These are phyloP conservation scores for Zaprionus ghesquierei DNA, from an alignment of 1,140 invertebrate genomes.

Conservation along the genomic window DNA sequence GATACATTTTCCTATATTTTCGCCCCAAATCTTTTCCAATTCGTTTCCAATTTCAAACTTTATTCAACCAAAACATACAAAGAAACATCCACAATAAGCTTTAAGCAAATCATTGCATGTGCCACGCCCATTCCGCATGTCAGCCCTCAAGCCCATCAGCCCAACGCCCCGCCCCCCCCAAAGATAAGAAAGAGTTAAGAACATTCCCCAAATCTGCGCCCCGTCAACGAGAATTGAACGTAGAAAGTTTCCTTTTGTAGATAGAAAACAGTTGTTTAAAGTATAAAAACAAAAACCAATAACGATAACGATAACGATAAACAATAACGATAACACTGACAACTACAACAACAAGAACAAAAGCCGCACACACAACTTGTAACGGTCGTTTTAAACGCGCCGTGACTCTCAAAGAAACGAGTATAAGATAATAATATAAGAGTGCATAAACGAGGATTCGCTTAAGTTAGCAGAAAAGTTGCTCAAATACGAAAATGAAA, in stretches of 20 bases:
- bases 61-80: constrained; percentile 18
- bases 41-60: constrained; percentile 10
- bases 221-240: constrained; percentile 53
- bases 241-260: constrained; percentile 72
- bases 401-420: constrained; percentile 66
- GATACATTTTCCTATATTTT: constrained; percentile 22
- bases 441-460: constrained; percentile 54
- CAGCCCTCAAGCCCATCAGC: too few relatives aligned
- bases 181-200: constrained; percentile 9
- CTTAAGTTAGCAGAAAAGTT: constrained; percentile 59
- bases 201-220: constrained; percentile 54
- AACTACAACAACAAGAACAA: constrained; percentile 1
- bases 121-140: constrained; percentile 72
- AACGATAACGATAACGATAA: constrained; percentile 42
- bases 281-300: too few relatives aligned
- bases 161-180: too few relatives aligned
- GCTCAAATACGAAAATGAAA: constrained; percentile 47
- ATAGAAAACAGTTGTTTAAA: constrained; percentile 69
- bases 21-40: constrained; percentile 7
- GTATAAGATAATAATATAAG: constrained; percentile 61
- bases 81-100: constrained; percentile 48
- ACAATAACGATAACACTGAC: constrained; percentile 36
- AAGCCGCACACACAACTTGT: constrained; percentile 55
- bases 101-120: constrained; percentile 78
- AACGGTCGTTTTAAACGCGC: constrained; percentile 66